Evolutionary conservation across 2,113 vertebrate species (phyloP).

Genomic region (Indicator maculatus): DNA sequence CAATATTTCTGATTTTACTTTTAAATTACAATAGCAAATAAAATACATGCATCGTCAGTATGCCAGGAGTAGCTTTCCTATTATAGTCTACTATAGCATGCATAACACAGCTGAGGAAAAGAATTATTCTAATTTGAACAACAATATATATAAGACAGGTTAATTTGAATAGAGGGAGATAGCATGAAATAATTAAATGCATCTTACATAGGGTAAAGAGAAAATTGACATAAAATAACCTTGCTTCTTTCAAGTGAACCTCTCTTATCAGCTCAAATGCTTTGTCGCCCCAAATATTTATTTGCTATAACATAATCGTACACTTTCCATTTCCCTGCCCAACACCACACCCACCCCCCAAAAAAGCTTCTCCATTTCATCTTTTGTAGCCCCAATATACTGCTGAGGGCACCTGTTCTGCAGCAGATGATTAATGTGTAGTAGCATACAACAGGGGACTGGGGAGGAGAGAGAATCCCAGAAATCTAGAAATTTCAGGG

Average conservation of each 20-base stretch:
- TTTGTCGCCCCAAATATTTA: conserved; percentile 1
- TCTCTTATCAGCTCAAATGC: conserved; percentile 76
- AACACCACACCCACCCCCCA: background rate
- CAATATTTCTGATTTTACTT: conserved; percentile 92
- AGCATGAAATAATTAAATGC: conserved; percentile 82
- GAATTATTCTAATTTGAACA: conserved; percentile 84
- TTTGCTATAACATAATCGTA: background rate
- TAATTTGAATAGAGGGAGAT: conserved; percentile 77
- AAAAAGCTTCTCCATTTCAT: background rate
- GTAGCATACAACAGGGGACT: background rate
- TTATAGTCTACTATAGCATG: conserved; percentile 75
- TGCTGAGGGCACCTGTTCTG: background rate
- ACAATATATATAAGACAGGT: conserved; percentile 79
- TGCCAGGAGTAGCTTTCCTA: conserved; percentile 76
- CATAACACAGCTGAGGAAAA: conserved; percentile 84
- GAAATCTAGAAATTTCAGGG: background rate
- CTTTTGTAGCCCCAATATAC: background rate
- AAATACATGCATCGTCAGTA: conserved; percentile 76
- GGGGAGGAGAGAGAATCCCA: background rate
- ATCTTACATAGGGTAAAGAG: conserved; percentile 78
- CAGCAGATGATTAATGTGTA: background rate
- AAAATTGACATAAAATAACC: conserved; percentile 79
- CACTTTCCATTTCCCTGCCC: background rate
- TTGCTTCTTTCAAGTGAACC: conserved; percentile 70
- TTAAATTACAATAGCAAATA: conserved; percentile 90